Base-by-base conservation (phyloP, 2,113 vertebrate genomes). In the Chloropsis hardwickii region DNA sequence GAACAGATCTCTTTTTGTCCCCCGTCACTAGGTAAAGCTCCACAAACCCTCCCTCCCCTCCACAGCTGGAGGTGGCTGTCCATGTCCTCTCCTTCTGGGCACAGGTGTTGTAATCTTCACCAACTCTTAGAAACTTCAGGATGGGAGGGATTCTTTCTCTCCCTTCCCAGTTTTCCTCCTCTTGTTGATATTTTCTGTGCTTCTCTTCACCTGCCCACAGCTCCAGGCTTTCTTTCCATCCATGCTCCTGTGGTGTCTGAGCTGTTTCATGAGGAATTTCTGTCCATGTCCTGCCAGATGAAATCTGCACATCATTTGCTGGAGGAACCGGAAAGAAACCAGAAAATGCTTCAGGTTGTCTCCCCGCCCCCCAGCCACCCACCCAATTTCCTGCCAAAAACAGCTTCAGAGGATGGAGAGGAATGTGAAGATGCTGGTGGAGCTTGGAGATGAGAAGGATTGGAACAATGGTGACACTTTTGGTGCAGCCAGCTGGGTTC, bases 191-290 rank as follows among this genome's bases (percentile, higher is more conserved):
- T 61, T 86, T 91, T 82, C 23, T 18, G 5, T 76, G n/a, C n/a
- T 21, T 69, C 20, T 57, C 8, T 17, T 67, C 17, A 60, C 22
- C 48, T 4, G 1, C 5, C 3, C 1, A 6, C 2, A 81, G 54
- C n/a, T 70, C 28, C 21, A 42, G 51, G 13, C 12, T 50, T 42
- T 27, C 17, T 50, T 74, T 54, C 48, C 2, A 1, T 62, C 20
- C 0, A 0, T 20, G 25, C 16, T 76, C 12, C 0, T 0, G 35
- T 1, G 3, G 14, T 82, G 39, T 20, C 74, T 35, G 71, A 70
- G 39, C 57, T 65, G 39, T 42, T 88, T 21, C 20, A 8, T 0
- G 4, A 62, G 39, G 64, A 39, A 23, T 35, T 92, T 44, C 47
- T 74, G n/a, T 27, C 80, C 2, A 0, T 0, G 0, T 15, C 17